Evolutionary conservation across 2,797 vertebrate species (phyloP).

Genomic region (Molossus molossus): DNA sequence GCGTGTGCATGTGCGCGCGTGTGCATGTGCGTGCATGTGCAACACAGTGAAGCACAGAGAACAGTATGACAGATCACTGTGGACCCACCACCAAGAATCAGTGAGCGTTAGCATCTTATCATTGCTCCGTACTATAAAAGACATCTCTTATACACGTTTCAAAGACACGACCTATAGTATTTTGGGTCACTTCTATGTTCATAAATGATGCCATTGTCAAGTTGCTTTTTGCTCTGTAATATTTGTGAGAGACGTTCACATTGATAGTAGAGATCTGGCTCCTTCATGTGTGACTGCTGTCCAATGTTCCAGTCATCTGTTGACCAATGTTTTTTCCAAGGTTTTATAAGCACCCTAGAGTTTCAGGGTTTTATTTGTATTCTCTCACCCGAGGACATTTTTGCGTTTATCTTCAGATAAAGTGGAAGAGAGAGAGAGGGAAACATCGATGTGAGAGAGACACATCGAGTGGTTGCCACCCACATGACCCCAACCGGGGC

Average conservation of each 20-base stretch:
- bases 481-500: too few relatives aligned
- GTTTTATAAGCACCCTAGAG: neutral
- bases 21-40: neutral
- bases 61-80: neutral
- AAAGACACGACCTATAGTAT: neutral
- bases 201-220: accelerated
- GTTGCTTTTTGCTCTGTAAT: neutral
- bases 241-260: neutral
- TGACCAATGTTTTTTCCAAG: neutral
- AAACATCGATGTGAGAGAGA: too few relatives aligned
- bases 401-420: too few relatives aligned
- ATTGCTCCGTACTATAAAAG: neutral
- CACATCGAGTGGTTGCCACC: too few relatives aligned
- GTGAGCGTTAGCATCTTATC: neutral
- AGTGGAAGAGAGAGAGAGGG: too few relatives aligned
- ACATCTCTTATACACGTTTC: neutral
- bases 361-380: neutral
- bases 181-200: neutral
- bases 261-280: accelerated
- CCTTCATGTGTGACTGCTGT: neutral
- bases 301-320: neutral
- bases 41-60: too few relatives aligned
- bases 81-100: neutral
- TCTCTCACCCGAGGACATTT: too few relatives aligned
- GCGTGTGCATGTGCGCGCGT: neutral